Conservation (phyloP, 2,888 invertebrate genomes). For the Hypercompe scribonia region DNA sequence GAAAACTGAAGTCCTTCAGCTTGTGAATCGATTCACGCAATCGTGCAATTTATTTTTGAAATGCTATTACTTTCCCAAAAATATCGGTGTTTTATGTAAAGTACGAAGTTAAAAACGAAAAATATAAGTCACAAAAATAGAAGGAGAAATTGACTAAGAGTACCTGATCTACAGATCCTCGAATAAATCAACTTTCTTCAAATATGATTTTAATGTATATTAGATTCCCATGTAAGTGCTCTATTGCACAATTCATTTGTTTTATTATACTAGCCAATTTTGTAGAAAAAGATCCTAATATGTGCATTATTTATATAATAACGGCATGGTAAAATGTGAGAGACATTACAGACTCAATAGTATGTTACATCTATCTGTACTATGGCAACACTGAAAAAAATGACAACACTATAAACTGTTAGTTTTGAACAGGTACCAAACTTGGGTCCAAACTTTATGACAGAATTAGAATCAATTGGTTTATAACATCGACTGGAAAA, state of each 20-base stretch:
- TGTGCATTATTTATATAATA: neutral
- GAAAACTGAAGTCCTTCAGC: neutral
- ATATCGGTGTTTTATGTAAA: neutral
- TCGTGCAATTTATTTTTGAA: neutral
- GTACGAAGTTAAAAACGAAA: neutral
- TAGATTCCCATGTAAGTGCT: neutral
- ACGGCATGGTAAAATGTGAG: neutral
- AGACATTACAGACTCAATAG: neutral
- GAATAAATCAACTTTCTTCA: neutral
- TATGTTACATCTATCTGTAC: neutral
- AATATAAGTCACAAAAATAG: neutral
- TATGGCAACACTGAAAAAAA: neutral
- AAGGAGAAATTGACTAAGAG: neutral
- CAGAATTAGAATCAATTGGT: neutral
- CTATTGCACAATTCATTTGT: neutral
- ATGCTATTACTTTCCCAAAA: neutral
- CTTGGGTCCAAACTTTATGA: no score
- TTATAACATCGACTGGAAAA: neutral
- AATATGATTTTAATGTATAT: no score
- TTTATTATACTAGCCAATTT: neutral
- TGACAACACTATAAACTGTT: neutral
- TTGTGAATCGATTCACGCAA: neutral
- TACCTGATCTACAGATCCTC: neutral
- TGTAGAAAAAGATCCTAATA: neutral
- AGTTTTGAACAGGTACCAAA: no score